Evolutionary conservation across 2,797 vertebrate genomes (phyloP).

Genomic region (Acanthurus tractus): DNA sequence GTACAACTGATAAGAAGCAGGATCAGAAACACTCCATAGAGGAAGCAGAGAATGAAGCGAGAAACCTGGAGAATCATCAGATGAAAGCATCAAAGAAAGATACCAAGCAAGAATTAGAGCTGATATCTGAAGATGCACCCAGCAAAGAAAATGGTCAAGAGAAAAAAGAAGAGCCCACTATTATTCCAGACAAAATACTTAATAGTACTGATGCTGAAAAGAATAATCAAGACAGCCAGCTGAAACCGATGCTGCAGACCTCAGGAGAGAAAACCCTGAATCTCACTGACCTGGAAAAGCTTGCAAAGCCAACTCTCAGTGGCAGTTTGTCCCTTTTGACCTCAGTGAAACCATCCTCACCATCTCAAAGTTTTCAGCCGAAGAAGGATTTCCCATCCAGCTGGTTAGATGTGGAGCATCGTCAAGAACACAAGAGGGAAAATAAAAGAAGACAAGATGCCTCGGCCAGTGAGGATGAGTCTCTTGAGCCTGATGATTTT

Average conservation of each 20-base stretch:
- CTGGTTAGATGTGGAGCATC: slow-evolving; percentile 85
- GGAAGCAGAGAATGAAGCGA: slow-evolving; percentile 8
- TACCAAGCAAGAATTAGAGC: slow-evolving; percentile 16
- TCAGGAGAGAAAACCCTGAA: slow-evolving; percentile 6
- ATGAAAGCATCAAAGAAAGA: neutral
- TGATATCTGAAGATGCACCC: neutral
- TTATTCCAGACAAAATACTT: slow-evolving; percentile 13
- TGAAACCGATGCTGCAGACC: slow-evolving; percentile 30
- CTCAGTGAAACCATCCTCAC: slow-evolving; percentile 40
- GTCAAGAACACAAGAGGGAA: slow-evolving; percentile 69
- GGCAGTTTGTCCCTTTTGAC: slow-evolving; percentile 37
- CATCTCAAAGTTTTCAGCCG: slow-evolving; percentile 22
- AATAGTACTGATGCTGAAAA: slow-evolving; percentile 20
- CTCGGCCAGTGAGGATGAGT: slow-evolving; percentile 84
- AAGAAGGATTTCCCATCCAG: slow-evolving; percentile 75
- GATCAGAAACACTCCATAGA: neutral
- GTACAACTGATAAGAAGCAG: slow-evolving; percentile 6
- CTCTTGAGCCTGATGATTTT: slow-evolving; percentile 88
- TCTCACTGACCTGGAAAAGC: slow-evolving; percentile 16
- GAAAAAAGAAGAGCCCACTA: neutral
- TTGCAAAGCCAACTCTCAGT: slow-evolving; percentile 19
- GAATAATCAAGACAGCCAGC: slow-evolving; percentile 5
- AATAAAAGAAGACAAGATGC: slow-evolving; percentile 71
- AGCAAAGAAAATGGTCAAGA: neutral
- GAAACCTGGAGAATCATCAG: slow-evolving; percentile 16